Percentiles rank a stretch among this genome's conserved stretches.
These are phyloP conservation scores for Catocala sponsa DNA, from an alignment of 2,888 invertebrate species.

Conservation along the genomic window DNA sequence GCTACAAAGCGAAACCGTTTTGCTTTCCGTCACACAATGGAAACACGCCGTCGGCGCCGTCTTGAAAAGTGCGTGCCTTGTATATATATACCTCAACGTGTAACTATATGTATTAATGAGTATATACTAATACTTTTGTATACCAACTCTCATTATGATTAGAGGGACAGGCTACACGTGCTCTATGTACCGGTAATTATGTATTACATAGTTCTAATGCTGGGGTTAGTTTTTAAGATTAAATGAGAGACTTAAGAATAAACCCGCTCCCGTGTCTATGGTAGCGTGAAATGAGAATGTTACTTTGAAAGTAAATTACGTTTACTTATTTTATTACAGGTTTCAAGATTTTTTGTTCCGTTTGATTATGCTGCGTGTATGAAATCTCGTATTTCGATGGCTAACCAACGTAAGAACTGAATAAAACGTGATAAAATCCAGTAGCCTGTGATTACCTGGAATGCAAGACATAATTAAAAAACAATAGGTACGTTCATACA, in stretches of 20 bases:
- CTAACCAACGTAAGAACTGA: too few relatives aligned
- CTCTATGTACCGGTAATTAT: conserved; percentile 8
- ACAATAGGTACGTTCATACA: too few relatives aligned
- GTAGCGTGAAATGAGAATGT: too few relatives aligned
- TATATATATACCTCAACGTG: conserved; percentile 16
- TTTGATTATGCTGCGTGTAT: too few relatives aligned
- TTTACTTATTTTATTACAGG: too few relatives aligned
- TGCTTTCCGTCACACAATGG: conserved; percentile 8
- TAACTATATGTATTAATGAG: conserved; percentile 14
- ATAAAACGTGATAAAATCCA: too few relatives aligned
- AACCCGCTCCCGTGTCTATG: not conserved
- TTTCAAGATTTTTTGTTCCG: too few relatives aligned
- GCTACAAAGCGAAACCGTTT: too few relatives aligned
- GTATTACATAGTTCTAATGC: not conserved
- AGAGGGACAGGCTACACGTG: not conserved
- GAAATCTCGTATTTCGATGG: too few relatives aligned
- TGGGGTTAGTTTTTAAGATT: not conserved
- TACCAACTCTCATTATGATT: conserved; percentile 17
- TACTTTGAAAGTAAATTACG: too few relatives aligned
- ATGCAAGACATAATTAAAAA: too few relatives aligned
- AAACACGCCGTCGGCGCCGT: conserved; percentile 24
- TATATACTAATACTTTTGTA: conserved; percentile 17
- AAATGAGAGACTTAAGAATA: not conserved
- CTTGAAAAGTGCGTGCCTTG: conserved; percentile 45
- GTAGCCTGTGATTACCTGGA: too few relatives aligned